These are phyloP conservation scores for Eulemur mongoz DNA, from an alignment of 2,797 vertebrate species.

Conservation along the genomic window DNA sequence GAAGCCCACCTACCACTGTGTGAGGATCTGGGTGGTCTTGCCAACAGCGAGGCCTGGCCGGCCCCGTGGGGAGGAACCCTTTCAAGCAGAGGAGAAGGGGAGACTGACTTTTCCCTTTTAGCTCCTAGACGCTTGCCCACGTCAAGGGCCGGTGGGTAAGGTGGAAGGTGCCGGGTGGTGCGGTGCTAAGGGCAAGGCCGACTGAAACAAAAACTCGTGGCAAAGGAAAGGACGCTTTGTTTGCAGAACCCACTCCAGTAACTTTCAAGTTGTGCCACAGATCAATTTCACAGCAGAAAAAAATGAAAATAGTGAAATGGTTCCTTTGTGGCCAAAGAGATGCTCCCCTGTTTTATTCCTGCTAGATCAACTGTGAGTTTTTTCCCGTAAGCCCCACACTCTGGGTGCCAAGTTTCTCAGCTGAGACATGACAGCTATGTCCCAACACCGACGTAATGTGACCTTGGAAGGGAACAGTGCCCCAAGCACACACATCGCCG, in stretches of 20 bases:
- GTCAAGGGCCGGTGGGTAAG: rapidly evolving
- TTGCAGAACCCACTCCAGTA: not conserved
- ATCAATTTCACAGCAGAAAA: not conserved
- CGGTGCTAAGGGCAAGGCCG: rapidly evolving
- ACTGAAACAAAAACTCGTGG: not conserved
- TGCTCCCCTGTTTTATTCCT: not conserved
- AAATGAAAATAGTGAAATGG: not conserved
- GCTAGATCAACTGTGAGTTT: no score
- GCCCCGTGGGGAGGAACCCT: not conserved
- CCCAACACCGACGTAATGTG: not conserved
- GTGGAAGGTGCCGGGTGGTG: rapidly evolving
- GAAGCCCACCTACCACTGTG: rapidly evolving
- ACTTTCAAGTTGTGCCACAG: slow-evolving; percentile 73
- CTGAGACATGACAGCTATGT: not conserved
- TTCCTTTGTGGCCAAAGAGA: not conserved
- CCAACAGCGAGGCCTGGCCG: not conserved
- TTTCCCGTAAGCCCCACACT: not conserved
- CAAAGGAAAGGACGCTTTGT: not conserved
- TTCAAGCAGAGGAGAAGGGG: not conserved
- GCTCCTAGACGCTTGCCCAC: not conserved
- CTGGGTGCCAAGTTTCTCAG: not conserved
- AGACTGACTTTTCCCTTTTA: no score
- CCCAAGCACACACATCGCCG: not conserved
- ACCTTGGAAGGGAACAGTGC: not conserved
- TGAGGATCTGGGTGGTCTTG: not conserved